These are phyloP conservation scores for Tetropium fuscum DNA, from an alignment of 2,888 invertebrate genomes.

Conservation along the genomic window DNA sequence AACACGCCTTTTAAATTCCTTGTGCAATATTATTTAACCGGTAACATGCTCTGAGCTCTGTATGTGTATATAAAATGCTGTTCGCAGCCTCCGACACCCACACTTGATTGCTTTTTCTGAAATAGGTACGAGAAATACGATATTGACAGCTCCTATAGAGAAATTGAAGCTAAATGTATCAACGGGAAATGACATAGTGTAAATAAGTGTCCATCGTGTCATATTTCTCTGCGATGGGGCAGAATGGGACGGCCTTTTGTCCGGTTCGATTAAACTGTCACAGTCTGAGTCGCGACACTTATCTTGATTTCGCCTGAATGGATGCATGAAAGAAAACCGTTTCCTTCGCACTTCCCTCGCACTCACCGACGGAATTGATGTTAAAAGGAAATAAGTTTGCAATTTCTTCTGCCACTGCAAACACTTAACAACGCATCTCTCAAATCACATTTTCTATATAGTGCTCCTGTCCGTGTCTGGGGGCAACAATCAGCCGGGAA, in stretches of 20 bases:
- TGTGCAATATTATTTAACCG: no score
- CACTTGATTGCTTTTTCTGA: conserved; percentile 1
- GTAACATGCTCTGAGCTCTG: no score
- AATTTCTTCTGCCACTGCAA: conserved; percentile 31
- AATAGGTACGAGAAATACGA: conserved; percentile 8
- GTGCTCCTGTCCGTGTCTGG: conserved; percentile 5
- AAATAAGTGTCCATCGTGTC: conserved; percentile 27
- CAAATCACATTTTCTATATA: conserved; percentile 18
- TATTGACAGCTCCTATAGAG: conserved; percentile 20
- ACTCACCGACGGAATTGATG: conserved; percentile 27
- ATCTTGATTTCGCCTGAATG: conserved; percentile 24
- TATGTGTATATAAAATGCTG: no score
- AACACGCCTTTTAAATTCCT: no score
- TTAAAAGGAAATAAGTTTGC: conserved; percentile 32
- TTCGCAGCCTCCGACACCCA: neutral
- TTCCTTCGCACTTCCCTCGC: conserved; percentile 24
- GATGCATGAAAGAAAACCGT: conserved; percentile 21
- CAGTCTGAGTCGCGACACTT: conserved; percentile 11
- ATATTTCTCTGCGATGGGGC: conserved; percentile 8
- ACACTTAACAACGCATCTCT: conserved; percentile 22
- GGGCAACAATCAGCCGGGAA: neutral
- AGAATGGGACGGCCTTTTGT: conserved; percentile 12
- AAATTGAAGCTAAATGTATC: conserved; percentile 13
- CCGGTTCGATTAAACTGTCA: conserved; percentile 15
- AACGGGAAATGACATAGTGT: conserved; percentile 23